Evolutionary conservation across 2,113 vertebrate genomes (phyloP).

Genomic region (Zapornia atra): DNA sequence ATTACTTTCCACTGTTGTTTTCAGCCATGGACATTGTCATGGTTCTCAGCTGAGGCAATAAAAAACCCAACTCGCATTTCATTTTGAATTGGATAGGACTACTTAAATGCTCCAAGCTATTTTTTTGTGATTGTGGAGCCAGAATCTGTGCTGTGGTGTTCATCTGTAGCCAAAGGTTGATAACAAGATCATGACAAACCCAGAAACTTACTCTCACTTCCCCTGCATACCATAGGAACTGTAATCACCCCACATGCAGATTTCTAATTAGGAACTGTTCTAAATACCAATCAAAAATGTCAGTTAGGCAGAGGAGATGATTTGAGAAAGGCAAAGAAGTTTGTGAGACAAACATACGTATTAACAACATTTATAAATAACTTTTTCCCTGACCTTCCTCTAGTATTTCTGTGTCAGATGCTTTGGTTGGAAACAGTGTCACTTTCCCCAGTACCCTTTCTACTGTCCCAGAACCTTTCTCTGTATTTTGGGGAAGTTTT

Average conservation of each 20-base stretch:
- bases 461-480: not conserved
- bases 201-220: not conserved
- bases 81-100: not conserved
- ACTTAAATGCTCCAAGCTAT: not conserved
- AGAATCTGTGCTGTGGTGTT: not conserved
- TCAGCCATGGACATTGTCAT: not conserved
- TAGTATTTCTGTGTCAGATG: not conserved
- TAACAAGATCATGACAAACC: not conserved
- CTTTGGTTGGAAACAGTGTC: not conserved
- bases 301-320: not conserved
- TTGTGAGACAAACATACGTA: not conserved
- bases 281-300: not conserved
- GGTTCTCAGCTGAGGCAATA: not conserved
- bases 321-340: not conserved
- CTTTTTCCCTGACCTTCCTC: not conserved
- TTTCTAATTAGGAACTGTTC: not conserved
- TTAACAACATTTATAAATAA: not conserved
- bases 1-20: not conserved
- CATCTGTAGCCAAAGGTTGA: not conserved
- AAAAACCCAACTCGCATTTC: rapidly evolving
- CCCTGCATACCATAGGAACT: not conserved
- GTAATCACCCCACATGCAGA: not conserved
- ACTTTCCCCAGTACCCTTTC: not conserved
- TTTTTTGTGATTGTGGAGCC: not conserved
- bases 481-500: not conserved